These are phyloP conservation scores for Belgica antarctica DNA, from an alignment of 2,888 invertebrate genomes.

Conservation along the genomic window DNA sequence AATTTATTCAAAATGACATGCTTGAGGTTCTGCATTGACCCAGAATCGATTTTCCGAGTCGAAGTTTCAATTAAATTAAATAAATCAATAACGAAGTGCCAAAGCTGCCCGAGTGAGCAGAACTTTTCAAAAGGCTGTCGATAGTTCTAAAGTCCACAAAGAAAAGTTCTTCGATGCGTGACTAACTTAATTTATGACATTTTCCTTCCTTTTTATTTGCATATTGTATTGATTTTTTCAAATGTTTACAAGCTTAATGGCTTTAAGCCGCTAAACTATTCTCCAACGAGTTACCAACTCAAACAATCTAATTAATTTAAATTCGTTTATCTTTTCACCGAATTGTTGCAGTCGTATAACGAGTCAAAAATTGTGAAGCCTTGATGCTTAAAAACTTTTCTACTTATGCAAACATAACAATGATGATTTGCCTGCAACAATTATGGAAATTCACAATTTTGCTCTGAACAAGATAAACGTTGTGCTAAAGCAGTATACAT, in stretches of 20 bases:
- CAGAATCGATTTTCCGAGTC: too few relatives aligned
- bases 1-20: too few relatives aligned
- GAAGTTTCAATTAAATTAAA: too few relatives aligned
- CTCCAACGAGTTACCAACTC: background rate
- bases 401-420: background rate
- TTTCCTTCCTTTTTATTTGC: background rate
- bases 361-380: background rate
- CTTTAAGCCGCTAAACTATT: background rate
- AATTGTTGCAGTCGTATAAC: too few relatives aligned
- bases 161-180: too few relatives aligned
- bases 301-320: conserved; percentile 24
- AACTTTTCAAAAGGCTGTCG: too few relatives aligned
- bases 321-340: background rate
- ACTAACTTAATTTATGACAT: conserved; percentile 16
- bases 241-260: background rate
- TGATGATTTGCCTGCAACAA: conserved; percentile 23
- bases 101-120: too few relatives aligned
- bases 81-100: too few relatives aligned
- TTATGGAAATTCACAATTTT: conserved; percentile 16
- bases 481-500: background rate
- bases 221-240: background rate
- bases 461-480: conserved; percentile 7
- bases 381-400: background rate
- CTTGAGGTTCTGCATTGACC: too few relatives aligned
- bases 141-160: too few relatives aligned